Base-by-base conservation (phyloP, 37 sponge, comb jelly and placozoan genomes). In the Cliona cf. orientalis region DNA sequence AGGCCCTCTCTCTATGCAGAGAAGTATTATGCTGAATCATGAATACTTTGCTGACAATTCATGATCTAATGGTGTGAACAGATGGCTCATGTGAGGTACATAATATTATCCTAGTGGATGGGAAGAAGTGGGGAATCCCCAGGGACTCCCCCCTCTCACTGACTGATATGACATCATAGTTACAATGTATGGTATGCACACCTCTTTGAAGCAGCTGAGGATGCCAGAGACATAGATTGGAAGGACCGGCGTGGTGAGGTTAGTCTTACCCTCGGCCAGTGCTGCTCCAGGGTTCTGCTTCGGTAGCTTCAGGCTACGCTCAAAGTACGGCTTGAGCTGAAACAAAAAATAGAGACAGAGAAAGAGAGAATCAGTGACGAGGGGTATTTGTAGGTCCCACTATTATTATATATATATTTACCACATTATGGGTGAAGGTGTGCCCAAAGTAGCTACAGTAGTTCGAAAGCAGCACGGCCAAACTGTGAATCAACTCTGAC, bases 381-480 rank as follows among this genome's bases (percentile, higher is more conserved):
- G 39, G 6, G 34, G 39, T 5, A 5, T 3, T 21, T 5, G 67
- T 5, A 37, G 67, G 25, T 17, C 25, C 23, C 25, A 25, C 28
- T 17, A 62, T 17, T 6, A 62, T 6, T 26, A 9, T 62, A 19
- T 62, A 62, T 49, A 17, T 42, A n/a, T 71, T 67, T 46, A 85
- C 91, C 41, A 69, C 58, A 43, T 49, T 74, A n/a, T 84, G 79
- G 12, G 92, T 87, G 76, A 72, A 92, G 56, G 69, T 49, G 65
- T 92, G 66, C 29, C 92, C 92, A 42, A 92, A 78, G 85, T 79
- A 87, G 14, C 25, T 71, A 34, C 88, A 92, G 59, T 87, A 87
- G 19, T 46, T 70, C 11, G 88, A 87, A 44, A 87, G 36, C 0
- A 92, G 81, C 17, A 45, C 42, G 37, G 78, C 79, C 12, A 92